Evolutionary conservation across 2,797 vertebrate genomes (phyloP), one percentile per base, ranked within the genome.

Genomic region (Lacerta agilis): DNA sequence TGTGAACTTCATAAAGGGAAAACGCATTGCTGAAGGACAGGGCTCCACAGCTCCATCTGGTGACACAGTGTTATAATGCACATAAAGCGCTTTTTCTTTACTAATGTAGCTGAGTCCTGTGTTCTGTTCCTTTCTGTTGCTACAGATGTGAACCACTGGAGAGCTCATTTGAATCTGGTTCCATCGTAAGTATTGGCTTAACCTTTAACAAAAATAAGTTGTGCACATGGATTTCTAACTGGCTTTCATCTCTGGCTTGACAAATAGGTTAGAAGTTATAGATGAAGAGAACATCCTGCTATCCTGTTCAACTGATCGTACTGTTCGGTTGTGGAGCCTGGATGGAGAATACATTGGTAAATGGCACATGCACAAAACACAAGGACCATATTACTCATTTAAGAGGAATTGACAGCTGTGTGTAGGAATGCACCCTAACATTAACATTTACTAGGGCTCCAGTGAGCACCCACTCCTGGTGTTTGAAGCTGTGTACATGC

Each of bases 271-370:
- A 92, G 96, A 98, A 91, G 91, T 97, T 88, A 95, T 96, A 91
- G 96, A 97, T 93, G 95, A 94, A 92, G 97, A 97, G 87, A 95
- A 95, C 91, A 90, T 96, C 93, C 92, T 98, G 81, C 96, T 98
- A 72, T 97, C 96, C 6, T 97, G 94, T 9, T 97, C 97, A 27
- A 72, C 82, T 18, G 97, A 97, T 91, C 82, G 79, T 94, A 97
- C 96, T 0, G 96, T 97, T 87, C 90, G 82, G 1, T 94, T 97
- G 18, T 97, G 97, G 97, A 97, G 95, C 69, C 69, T 89, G 75
- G 73, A 91, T 3, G 96, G 97, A 86, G 94, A 97, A 15, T 97
- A 96, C 90, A 95, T 96, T 84, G 97, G 96, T 96, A 92, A 76
- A 81, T 2, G 13, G 33, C 0, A 1, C n/a, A 6, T 36, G 67